Base-by-base conservation (phyloP, 2,797 vertebrate genomes). In the Lycodopsis pacificus region DNA sequence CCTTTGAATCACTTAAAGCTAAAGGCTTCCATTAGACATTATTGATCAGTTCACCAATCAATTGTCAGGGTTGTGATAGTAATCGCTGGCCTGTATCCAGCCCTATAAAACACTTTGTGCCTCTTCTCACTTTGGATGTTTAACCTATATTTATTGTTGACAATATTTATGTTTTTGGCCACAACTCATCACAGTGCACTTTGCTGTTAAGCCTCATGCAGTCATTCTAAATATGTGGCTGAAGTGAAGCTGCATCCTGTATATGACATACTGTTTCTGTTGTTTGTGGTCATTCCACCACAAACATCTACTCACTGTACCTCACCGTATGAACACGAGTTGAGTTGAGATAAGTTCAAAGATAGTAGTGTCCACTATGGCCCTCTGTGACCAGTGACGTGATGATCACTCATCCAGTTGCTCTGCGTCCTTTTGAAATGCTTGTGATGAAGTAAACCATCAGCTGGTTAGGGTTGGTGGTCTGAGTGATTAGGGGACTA, bases 11-110 rank as follows among this genome's bases (percentile, higher is more conserved):
- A 58, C 27, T 72, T 57, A 5, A 34, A 73, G 25, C 25, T 30
- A 15, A 57, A 76, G 30, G 9, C 57, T 36, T 65, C 49, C n/a
- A 56, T 81, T 42, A 73, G 46, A 65, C 10, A 48, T 46, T 38
- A 78, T 68, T 57, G 77, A 80, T 80, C 67, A 20, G 3, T 46
- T 59, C 8, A 32, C 62, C 46, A 25, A 48, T 80, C 73, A 77
- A 54, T 69, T 65, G 19, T 44, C 27, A 64, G 68, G 32, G 19
- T 69, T 61, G 44, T 14, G 36, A 25, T 51, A 46, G 36, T 44
- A 9, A 25, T 38, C 4, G 11, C 7, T 38, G 44, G 54, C 46
- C 6, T 22, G 67, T 11, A 20, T 56, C 30, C 38, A 51, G 27
- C 14, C 14, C 20, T 30, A 1, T 56, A 53, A 46, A 17, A 64